Conservation (phyloP, 2,888 invertebrate species). For the Halictus quadricinctus region DNA sequence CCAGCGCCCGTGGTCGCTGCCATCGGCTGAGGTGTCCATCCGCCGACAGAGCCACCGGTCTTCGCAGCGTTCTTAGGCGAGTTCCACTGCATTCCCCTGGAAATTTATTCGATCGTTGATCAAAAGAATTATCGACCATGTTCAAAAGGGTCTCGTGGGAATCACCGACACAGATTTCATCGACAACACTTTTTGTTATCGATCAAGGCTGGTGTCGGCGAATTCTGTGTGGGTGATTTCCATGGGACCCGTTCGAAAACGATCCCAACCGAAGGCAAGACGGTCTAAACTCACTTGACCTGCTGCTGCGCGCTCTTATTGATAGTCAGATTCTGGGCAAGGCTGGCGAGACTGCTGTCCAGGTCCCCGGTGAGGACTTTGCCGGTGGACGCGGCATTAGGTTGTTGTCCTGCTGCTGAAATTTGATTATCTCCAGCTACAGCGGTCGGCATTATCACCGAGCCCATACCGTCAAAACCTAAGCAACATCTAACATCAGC, state of each 20-base stretch:
- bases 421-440: conserved; percentile 78
- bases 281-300: conserved; percentile 86
- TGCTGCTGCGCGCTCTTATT: conserved; percentile 89
- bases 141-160: neutral
- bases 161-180: too few relatives aligned
- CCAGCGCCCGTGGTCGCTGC: conserved; percentile 94
- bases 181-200: too few relatives aligned
- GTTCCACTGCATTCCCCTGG: conserved; percentile 94
- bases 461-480: conserved; percentile 90
- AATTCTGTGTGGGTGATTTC: too few relatives aligned
- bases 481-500: conserved; percentile 75
- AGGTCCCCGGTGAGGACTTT: conserved; percentile 96
- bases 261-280: neutral
- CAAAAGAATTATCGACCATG: neutral
- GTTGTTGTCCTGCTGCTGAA: conserved; percentile 79
- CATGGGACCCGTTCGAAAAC: too few relatives aligned
- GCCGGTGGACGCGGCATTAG: conserved; percentile 84
- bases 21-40: conserved; percentile 95
- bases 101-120: neutral
- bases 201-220: too few relatives aligned
- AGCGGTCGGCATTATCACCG: conserved; percentile 86
- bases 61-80: conserved; percentile 94
- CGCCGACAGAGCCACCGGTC: conserved; percentile 86
- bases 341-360: conserved; percentile 95
- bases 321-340: conserved; percentile 96